These are phyloP conservation scores for Leucophora obtusa DNA, from an alignment of 2,888 invertebrate species.

Conservation along the genomic window DNA sequence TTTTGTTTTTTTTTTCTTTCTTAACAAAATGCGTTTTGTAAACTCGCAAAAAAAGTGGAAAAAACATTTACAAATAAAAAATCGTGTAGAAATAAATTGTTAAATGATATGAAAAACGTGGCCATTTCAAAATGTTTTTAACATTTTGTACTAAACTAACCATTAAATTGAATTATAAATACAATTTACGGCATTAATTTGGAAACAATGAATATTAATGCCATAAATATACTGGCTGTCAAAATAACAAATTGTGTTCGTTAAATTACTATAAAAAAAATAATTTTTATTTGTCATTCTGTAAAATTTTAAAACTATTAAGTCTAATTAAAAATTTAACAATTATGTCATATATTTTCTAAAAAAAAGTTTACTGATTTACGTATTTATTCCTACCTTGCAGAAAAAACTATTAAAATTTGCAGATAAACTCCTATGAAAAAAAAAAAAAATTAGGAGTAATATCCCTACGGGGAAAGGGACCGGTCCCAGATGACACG, in stretches of 20 bases:
- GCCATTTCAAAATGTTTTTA: constrained; percentile 9
- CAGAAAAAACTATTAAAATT: no score
- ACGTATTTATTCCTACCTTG: no score
- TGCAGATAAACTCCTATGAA: no score
- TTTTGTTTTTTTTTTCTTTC: constrained; percentile 6
- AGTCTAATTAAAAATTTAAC: no score
- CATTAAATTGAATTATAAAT: constrained; percentile 1
- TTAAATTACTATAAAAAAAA: no score
- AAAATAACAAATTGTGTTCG: background rate
- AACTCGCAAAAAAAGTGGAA: constrained; percentile 2
- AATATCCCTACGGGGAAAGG: no score
- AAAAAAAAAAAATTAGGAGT: no score
- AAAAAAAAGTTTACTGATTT: no score
- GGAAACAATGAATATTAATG: background rate
- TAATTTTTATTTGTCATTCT: no score
- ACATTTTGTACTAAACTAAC: background rate
- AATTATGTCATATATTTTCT: no score
- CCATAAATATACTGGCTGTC: background rate
- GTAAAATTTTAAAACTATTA: no score
- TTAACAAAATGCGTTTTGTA: constrained; percentile 7
- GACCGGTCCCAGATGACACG: no score
- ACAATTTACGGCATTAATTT: background rate
- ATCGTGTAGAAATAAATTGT: background rate
- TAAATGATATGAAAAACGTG: constrained; percentile 16
- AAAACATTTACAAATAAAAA: background rate